These are phyloP conservation scores for Myrmecophaga tridactyla DNA, from an alignment of 2,113 vertebrate species.

Conservation along the genomic window DNA sequence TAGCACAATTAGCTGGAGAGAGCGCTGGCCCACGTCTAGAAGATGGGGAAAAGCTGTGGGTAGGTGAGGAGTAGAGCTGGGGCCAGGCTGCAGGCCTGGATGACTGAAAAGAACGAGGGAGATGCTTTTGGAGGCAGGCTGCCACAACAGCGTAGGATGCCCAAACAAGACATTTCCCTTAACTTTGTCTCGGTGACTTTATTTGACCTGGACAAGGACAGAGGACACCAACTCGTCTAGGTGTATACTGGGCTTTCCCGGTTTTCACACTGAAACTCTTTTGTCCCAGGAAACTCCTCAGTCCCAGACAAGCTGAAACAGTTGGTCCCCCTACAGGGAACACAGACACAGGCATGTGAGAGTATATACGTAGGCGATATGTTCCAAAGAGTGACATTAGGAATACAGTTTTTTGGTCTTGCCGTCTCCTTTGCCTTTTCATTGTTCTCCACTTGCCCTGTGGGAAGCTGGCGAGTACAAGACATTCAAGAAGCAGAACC, in stretches of 20 bases:
- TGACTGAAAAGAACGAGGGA: not conserved
- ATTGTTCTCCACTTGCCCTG: not conserved
- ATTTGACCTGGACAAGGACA: not conserved
- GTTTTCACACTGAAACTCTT: not conserved
- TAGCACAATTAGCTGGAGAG: not conserved
- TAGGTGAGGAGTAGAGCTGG: not conserved
- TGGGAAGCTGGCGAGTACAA: not conserved
- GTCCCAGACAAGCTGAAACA: not conserved
- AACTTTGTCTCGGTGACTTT: not conserved
- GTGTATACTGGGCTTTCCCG: not conserved
- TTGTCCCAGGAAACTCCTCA: not conserved
- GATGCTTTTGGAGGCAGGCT: too few relatives aligned
- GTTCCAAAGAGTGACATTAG: not conserved
- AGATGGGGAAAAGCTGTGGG: conserved; percentile 9
- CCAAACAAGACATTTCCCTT: not conserved
- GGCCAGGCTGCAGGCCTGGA: not conserved
- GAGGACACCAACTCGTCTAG: too few relatives aligned
- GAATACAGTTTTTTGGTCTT: not conserved
- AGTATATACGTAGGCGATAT: not conserved
- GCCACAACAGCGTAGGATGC: not conserved
- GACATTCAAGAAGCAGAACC: not conserved
- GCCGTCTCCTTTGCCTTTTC: not conserved
- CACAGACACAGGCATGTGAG: not conserved
- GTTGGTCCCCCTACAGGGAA: not conserved
- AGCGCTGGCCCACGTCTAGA: not conserved